A percentile compares a stretch with the other conserved stretches of the same genome.
Conservation (phyloP, 2,113 vertebrate genomes). For the Rhizomys pruinosus region DNA sequence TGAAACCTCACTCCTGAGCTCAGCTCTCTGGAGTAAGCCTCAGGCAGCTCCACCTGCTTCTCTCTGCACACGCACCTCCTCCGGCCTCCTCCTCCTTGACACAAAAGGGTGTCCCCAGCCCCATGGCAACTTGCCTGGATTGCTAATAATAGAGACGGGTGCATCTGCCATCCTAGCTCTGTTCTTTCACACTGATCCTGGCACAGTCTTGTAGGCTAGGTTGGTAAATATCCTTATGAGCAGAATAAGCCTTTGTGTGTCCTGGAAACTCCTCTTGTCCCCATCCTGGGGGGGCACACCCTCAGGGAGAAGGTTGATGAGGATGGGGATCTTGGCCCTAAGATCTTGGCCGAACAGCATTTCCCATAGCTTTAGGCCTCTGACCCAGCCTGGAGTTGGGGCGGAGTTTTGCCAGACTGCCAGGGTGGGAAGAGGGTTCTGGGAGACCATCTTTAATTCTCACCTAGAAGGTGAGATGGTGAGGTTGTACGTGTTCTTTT, state of each 20-base stretch:
- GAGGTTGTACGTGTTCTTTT: not conserved
- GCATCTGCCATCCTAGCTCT: slow-evolving; percentile 47
- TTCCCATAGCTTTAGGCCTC: slow-evolving; percentile 31
- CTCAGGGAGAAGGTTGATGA: slow-evolving; percentile 9
- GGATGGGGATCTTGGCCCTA: slow-evolving; percentile 53
- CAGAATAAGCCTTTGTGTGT: slow-evolving; percentile 74
- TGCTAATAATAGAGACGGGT: slow-evolving; percentile 66
- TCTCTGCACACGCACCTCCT: slow-evolving; percentile 30
- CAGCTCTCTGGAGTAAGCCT: slow-evolving; percentile 37
- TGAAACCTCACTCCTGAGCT: not conserved
- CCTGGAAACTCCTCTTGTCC: slow-evolving; percentile 62
- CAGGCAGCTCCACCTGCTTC: not conserved
- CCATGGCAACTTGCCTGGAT: slow-evolving; percentile 55
- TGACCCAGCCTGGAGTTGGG: not conserved
- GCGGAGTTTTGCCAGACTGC: not conserved
- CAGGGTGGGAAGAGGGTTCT: not conserved
- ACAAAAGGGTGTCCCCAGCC: slow-evolving; percentile 62
- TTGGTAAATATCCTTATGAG: slow-evolving; percentile 74
- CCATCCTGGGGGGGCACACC: not conserved
- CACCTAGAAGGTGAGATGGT: not conserved
- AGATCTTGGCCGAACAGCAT: slow-evolving; percentile 15
- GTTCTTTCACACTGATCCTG: slow-evolving; percentile 42
- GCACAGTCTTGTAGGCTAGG: not conserved
- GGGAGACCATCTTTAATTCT: not conserved
- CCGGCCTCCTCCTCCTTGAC: slow-evolving; percentile 49